Evolutionary conservation across 2,888 invertebrate genomes (phyloP), one percentile per base, ranked within the genome.

Genomic region (Sisyra terminalis): DNA sequence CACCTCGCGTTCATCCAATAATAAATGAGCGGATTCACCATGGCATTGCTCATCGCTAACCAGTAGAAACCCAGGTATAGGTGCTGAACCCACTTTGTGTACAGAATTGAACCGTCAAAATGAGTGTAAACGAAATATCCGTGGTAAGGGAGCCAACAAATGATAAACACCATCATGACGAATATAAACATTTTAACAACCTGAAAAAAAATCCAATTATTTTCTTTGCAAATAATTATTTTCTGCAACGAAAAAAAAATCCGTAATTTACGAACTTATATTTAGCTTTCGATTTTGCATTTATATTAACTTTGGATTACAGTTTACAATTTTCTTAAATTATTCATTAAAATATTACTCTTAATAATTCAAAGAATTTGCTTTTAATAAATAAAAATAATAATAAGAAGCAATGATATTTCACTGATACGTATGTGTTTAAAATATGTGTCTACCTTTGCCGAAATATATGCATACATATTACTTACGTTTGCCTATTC

Each of bases 1-100:
- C 62, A 82, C 82, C 81, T 77, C 50, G 83, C 79, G 60, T 89
- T 90, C 89, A 90, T 89, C 82, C 87, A 87, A 57, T 88, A 89
- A 59, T 90, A 90, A 40, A 90, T 86, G 44, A 90, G 74, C 0
- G 89, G 89, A 64, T 90, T 90, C 44, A 89, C 87, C 85, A 88
- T 88, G 1, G 88, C 82, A 55, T 89, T 88, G 9, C 87, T 84
- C 90, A 90, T 90, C 2, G 90, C 90, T 45, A 90, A 68, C 83
- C 85, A 87, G 55, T 87, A 87, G 64, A 89, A 87, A 16, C 78
- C 77, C 40, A 90, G 67, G 60, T 86, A 90, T 48, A 89, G 71
- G 52, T 88, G 87, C 54, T 86, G 87, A 0, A 84, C 78, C 55
- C 84, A 83, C 52, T 74, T 74, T 57, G 69, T 71, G 52, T 73